These are phyloP conservation scores for Procambarus clarkii DNA, from an alignment of 1,140 invertebrate species.

Conservation along the genomic window DNA sequence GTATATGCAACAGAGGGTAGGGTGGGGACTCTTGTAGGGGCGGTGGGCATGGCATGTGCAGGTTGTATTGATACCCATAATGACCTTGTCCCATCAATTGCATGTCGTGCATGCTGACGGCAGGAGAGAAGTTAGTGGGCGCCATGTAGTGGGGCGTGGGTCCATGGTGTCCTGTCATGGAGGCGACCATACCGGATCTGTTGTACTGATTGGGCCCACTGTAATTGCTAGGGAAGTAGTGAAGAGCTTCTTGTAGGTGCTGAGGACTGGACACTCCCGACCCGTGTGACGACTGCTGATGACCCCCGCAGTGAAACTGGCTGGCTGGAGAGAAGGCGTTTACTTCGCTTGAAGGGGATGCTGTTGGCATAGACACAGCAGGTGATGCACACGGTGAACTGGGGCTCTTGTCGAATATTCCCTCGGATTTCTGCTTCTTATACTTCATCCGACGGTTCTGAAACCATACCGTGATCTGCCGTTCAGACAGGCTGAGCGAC, in stretches of 20 bases:
- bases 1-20: conserved; percentile 4
- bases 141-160: conserved; percentile 26
- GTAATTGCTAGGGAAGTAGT: background rate
- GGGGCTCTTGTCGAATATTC: conserved; percentile 91
- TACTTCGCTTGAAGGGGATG: conserved; percentile 21
- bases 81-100: no score
- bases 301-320: conserved; percentile 37
- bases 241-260: conserved; percentile 9
- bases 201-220: no score
- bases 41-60: no score
- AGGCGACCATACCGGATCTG: background rate
- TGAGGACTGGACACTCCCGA: background rate
- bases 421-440: conserved; percentile 91
- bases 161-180: conserved; percentile 7
- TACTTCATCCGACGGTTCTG: conserved; percentile 99
- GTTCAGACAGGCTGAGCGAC: conserved; percentile 85
- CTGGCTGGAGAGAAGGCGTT: background rate
- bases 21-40: background rate
- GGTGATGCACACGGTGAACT: conserved; percentile 80
- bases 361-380: conserved; percentile 19
- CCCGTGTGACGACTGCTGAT: background rate
- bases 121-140: background rate
- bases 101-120: background rate
- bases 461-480: conserved; percentile 99
- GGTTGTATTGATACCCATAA: no score